Base-by-base conservation (phyloP, 2,797 vertebrate genomes). In the Melanotaenia nigrans region DNA sequence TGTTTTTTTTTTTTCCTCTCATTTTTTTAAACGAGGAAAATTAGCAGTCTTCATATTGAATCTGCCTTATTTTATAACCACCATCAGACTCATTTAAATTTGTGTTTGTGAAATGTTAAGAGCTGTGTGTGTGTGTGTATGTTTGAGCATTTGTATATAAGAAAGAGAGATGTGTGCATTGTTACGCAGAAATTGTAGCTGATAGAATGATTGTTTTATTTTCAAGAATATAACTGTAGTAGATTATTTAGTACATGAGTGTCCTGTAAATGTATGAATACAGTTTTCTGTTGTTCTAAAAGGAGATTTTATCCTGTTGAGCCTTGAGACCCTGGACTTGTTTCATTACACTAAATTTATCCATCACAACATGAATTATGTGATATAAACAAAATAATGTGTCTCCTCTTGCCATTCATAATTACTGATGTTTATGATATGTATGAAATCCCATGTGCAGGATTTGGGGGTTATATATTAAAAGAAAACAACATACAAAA, bases 131-230 rank as follows among this genome's bases (percentile, higher is more conserved):
- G 59, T 84, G 75, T 75, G 45, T 49, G 59, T 84, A 75, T 75
- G 75, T 78, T 75, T 83, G 88, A 79, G 75, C 63, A 63, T 87
- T 83, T 92, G 90, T 91, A 87, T 42, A 87, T 87, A 86, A 65
- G 59, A 84, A 70, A 30, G 76, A 73, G 30, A 73, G 59, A 38
- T 75, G 51, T 78, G 61, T 86, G 76, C 68, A 72, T 77, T 62
- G 53, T 75, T 75, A 55, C 68, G 77, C 70, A 77, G 65, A 59
- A 53, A 33, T 1, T 68, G 30, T 76, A 79, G 73, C 73, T 81
- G 35, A 70, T 59, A 74, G 55, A 77, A 65, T 70, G 40, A 78
- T 60, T 80, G 78, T 81, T 84, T 77, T 83, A 78, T 91, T 87
- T 86, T 77, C 75, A 70, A 83, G 73, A 62, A 58, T 82, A 49